Evolutionary conservation across 2,113 vertebrate genomes (phyloP).

Genomic region (Chaenocephalus aceratus): DNA sequence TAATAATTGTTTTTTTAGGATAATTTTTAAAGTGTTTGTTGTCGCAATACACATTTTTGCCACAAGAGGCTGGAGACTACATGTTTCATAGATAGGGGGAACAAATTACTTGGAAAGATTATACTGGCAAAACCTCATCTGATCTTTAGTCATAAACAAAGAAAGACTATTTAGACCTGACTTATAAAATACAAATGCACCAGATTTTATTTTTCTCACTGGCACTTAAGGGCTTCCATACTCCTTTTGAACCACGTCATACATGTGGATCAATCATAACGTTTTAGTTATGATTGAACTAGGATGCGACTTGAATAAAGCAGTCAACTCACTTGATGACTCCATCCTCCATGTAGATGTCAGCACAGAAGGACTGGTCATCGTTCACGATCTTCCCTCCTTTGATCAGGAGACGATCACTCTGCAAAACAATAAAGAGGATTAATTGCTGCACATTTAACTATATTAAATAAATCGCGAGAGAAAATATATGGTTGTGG

Average conservation of each 20-base stretch:
- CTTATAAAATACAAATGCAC: too few species aligned
- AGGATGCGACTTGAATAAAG: background rate
- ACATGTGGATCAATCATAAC: background rate
- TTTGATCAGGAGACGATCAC: constrained; percentile 97
- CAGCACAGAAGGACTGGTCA: constrained; percentile 98
- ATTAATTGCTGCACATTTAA: background rate
- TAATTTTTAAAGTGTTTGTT: too few species aligned
- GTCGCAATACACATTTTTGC: too few species aligned
- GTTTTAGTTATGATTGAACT: background rate
- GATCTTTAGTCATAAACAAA: too few species aligned
- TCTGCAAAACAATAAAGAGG: constrained; percentile 81
- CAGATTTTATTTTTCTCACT: too few species aligned
- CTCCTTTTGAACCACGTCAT: background rate
- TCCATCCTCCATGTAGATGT: constrained; percentile 99
- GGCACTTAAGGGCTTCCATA: too few species aligned
- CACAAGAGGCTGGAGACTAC: too few species aligned
- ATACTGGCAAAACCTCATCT: too few species aligned
- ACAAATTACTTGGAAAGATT: too few species aligned
- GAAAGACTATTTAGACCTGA: too few species aligned
- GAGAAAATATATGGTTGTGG: background rate
- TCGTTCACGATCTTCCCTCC: constrained; percentile 99
- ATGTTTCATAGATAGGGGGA: too few species aligned
- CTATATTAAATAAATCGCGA: background rate
- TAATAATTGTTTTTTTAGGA: too few species aligned
- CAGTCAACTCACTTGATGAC: constrained; percentile 94